phyloP scores from a whole-genome alignment of 2,797 vertebrate genomes.

The Acropternis orthonyx region DNA sequence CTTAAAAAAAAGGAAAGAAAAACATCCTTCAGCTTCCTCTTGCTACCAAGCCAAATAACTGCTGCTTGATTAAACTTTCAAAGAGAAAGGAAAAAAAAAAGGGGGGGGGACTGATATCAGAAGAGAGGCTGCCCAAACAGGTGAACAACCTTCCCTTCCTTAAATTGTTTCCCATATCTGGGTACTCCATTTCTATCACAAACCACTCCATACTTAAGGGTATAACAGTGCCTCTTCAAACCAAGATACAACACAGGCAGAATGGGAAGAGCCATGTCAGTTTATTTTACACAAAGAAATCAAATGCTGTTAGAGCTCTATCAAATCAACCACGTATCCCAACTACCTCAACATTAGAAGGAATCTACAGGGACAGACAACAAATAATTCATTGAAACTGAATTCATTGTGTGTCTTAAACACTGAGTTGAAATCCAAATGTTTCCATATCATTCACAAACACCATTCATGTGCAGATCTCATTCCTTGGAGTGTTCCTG shows the following conservation, averaged over 20 bases:
- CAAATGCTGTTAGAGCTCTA: not conserved
- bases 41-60: not conserved
- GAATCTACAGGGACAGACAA: not conserved
- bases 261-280: not conserved
- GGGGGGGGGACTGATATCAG: fast-evolving
- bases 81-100: not conserved
- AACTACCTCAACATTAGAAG: not conserved
- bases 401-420: not conserved
- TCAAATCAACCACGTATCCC: not conserved
- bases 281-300: not conserved
- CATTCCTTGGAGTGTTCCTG: not conserved
- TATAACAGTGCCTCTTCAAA: not conserved
- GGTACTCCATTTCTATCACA: not conserved
- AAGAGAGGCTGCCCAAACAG: not conserved
- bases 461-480: fast-evolving
- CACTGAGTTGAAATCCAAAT: not conserved
- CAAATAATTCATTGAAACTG: not conserved
- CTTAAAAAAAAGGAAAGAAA: not conserved
- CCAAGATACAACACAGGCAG: not conserved
- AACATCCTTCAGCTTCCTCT: not conserved
- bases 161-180: not conserved
- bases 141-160: not conserved
- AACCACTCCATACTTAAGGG: not conserved
- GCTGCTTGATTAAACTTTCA: not conserved
- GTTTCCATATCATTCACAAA: not conserved